Evolutionary conservation across 2,113 vertebrate species (phyloP), one percentile per base, ranked within the genome.

Genomic region (Nycticebus coucang): DNA sequence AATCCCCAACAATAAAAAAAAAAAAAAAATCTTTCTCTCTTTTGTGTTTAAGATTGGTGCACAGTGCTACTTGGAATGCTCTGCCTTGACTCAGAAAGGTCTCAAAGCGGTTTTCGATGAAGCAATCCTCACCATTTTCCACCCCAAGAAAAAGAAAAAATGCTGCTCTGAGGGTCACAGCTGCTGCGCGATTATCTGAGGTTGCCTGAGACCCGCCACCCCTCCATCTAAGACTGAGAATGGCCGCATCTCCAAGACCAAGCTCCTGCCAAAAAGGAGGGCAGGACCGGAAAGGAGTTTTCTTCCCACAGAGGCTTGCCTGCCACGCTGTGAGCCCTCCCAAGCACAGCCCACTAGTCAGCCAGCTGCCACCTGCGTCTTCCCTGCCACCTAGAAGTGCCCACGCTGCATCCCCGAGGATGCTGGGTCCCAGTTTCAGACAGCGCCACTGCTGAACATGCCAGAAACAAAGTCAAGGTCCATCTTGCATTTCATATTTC

Each of bases 61-160:
- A 13, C 99, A 99, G 94, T 99, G 99, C 97, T 99, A 99, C 64
- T 95, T 99, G 97, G 99, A 99, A 94, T 99, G 99, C 84, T 99
- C 99, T 0, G 99, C 99, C 5, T 98, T 99, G 96, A 99, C 99
- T 0, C 99, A 99, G 98, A 99, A 99, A 97, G 99, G 99, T 84
- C 98, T 99, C 80, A 99, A 99, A 97, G 98, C 99, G 0, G 99
- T 99, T 92, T 99, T 99, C 0, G 99, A 99, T 0, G 99, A 99
- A 98, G 99, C 99, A 4, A 99, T 99, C 96, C 98, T 99, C 97
- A 99, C 99, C 80, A 99, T 99, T 78, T 99, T 99, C 98, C 98
- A 99, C 91, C 99, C 99, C 91, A 99, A 99, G 98, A 99, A 99
- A 87, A 98, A 98, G 97, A 99, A 99, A 97, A 98, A 99, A 55